phyloP scores from a whole-genome alignment of 2,888 invertebrate genomes.

The Parnassius orleans region DNA sequence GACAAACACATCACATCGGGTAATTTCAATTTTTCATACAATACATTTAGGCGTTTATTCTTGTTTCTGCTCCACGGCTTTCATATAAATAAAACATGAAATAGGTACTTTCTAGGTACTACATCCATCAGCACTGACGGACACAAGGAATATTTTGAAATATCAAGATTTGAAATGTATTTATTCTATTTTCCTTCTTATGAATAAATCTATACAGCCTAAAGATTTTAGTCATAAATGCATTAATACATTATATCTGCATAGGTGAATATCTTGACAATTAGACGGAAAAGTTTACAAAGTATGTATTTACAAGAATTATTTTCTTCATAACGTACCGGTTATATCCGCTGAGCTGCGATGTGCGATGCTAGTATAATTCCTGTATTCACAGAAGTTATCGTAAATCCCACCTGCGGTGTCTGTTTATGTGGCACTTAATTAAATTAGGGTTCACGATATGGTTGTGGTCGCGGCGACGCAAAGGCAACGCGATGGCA shows the following conservation, averaged over 20 bases:
- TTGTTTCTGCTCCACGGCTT: too few species aligned
- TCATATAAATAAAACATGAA: not conserved
- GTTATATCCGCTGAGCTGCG: conserved; percentile 43
- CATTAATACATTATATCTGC: not conserved
- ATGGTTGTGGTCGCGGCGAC: conserved; percentile 36
- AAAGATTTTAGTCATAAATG: not conserved
- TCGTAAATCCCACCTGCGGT: conserved; percentile 53
- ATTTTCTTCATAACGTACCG: conserved; percentile 50
- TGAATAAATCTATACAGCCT: not conserved
- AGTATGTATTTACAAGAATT: conserved; percentile 35
- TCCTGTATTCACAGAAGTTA: conserved; percentile 48
- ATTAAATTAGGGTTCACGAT: conserved; percentile 62
- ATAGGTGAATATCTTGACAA: not conserved
- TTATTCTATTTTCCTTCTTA: not conserved
- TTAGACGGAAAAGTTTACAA: conserved; percentile 17
- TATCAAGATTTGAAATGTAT: conserved; percentile 6
- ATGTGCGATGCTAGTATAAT: conserved; percentile 45
- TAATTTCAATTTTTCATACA: too few species aligned
- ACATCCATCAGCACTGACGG: conserved; percentile 10
- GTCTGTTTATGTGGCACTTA: conserved; percentile 70
- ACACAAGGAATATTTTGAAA: conserved; percentile 9
- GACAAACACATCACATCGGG: too few species aligned
- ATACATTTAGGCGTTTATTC: too few species aligned
- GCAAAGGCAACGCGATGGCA: conserved; percentile 37
- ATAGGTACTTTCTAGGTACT: not conserved